A percentile compares a stretch with the other conserved stretches of the same genome.
phyloP scores from a whole-genome alignment of 2,113 vertebrate species.

The Callocephalon fimbriatum region DNA sequence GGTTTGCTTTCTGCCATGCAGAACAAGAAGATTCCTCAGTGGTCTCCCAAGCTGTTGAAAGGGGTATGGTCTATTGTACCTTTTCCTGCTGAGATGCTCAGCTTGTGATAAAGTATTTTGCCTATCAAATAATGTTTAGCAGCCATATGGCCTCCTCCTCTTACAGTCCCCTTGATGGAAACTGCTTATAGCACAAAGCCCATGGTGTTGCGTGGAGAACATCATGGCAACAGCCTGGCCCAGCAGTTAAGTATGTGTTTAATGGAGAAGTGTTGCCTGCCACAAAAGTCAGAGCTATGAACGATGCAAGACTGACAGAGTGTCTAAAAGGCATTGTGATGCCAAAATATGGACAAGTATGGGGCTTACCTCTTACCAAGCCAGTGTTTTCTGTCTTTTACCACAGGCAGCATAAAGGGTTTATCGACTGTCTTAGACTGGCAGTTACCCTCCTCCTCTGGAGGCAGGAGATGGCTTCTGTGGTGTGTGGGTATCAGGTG shows the following conservation, averaged over 20 bases:
- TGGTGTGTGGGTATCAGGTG: rapidly evolving
- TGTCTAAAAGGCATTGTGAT: rapidly evolving
- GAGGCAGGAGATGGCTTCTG: neutral
- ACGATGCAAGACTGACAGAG: rapidly evolving
- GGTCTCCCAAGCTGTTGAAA: neutral
- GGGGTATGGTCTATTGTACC: neutral
- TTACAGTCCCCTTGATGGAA: neutral
- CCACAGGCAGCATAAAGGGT: too few relatives aligned
- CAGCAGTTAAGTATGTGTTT: rapidly evolving
- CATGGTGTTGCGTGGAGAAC: neutral
- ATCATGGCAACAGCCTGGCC: rapidly evolving
- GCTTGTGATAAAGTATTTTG: neutral
- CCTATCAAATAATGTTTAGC: neutral
- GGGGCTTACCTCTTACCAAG: neutral
- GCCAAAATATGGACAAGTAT: rapidly evolving
- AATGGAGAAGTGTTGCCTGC: neutral
- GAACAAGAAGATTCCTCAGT: rapidly evolving
- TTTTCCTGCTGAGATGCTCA: neutral
- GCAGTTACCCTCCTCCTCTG: neutral
- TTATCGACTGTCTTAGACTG: too few relatives aligned
- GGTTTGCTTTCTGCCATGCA: neutral
- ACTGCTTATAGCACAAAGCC: neutral
- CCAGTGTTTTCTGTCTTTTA: too few relatives aligned
- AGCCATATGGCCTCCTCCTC: neutral
- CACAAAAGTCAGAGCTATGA: rapidly evolving